Percentiles rank a stretch among this genome's conserved stretches.
phyloP scores from a whole-genome alignment of 2,113 vertebrate species.

The Bettongia penicillata region DNA sequence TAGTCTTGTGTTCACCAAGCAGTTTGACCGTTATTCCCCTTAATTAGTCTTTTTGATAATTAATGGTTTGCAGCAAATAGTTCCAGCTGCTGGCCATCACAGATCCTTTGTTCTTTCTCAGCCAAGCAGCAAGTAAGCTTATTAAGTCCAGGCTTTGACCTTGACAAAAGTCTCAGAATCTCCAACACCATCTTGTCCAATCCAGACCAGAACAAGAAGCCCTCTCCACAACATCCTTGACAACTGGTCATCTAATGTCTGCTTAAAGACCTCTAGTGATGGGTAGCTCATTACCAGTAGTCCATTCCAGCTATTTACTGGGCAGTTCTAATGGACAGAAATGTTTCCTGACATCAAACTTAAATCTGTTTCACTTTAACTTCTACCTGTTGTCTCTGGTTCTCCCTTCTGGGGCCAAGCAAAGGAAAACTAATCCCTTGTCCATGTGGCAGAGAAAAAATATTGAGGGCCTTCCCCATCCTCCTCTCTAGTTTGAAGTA shows the following conservation, averaged over 20 bases:
- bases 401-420: neutral
- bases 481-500: neutral
- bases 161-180: neutral
- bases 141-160: neutral
- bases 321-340: neutral
- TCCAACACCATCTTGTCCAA: neutral
- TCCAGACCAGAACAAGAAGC: neutral
- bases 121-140: neutral
- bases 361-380: neutral
- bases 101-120: neutral
- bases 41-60: neutral
- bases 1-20: neutral
- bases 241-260: neutral
- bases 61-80: neutral
- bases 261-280: neutral
- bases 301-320: neutral
- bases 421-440: neutral
- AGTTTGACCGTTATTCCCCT: neutral
- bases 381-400: neutral
- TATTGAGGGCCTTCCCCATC: neutral
- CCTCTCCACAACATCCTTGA: neutral
- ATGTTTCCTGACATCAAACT: neutral
- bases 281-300: neutral
- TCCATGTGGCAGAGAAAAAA: neutral
- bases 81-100: neutral